Evolutionary conservation across 2,888 invertebrate genomes (phyloP).

Genomic region (Tolmerus cingulatus): DNA sequence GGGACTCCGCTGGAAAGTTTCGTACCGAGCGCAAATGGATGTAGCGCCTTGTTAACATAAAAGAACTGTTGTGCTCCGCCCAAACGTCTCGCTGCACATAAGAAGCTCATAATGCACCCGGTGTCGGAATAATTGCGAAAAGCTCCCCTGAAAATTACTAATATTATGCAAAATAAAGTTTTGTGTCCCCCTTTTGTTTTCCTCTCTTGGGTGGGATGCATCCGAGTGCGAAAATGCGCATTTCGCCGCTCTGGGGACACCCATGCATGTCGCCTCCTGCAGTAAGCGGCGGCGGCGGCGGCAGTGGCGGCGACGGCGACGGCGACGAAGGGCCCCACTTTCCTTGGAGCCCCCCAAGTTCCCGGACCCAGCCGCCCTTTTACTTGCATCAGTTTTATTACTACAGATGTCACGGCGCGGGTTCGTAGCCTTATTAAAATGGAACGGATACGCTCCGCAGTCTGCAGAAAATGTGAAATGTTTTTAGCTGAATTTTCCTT

Average conservation of each 20-base stretch:
- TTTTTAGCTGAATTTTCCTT: neutral
- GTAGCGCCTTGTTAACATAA: slow-evolving; percentile 8
- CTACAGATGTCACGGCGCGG: neutral
- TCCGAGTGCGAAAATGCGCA: slow-evolving; percentile 10
- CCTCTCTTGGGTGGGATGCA: neutral
- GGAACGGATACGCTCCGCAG: neutral
- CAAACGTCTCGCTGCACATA: neutral
- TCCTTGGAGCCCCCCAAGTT: neutral
- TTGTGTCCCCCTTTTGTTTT: neutral
- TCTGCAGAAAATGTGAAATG: slow-evolving; percentile 21
- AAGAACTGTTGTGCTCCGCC: neutral
- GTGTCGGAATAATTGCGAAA: neutral
- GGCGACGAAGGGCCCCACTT: neutral
- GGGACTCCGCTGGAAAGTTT: neutral
- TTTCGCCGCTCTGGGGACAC: neutral
- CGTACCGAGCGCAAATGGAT: neutral
- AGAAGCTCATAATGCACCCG: slow-evolving; percentile 10
- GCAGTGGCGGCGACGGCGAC: neutral
- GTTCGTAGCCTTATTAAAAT: slow-evolving; percentile 9
- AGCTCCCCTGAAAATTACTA: slow-evolving; percentile 18
- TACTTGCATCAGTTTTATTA: slow-evolving; percentile 3
- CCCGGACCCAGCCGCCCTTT: neutral
- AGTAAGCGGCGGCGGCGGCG: neutral
- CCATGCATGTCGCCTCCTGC: neutral
- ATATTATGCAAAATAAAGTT: slow-evolving; percentile 19